A percentile compares a stretch with the other conserved stretches of the same genome.
phyloP scores from a whole-genome alignment of 2,888 invertebrate genomes.

The Endotricha flammealis region DNA sequence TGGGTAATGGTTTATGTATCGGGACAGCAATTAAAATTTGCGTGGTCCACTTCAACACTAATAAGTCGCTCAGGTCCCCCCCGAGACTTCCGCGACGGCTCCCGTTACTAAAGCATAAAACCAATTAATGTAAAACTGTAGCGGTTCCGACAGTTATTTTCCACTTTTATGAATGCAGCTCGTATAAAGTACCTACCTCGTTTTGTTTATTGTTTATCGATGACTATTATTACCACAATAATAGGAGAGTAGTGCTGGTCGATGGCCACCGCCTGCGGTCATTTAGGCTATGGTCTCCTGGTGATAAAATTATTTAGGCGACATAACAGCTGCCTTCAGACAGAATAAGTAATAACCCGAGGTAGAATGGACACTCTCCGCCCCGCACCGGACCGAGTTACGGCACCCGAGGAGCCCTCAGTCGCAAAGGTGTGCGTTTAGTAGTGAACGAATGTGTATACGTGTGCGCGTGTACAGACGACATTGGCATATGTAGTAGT shows the following conservation, averaged over 20 bases:
- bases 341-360: too few species aligned
- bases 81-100: conserved; percentile 35
- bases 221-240: too few species aligned
- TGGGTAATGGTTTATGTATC: conserved; percentile 19
- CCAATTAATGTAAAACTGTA: conserved; percentile 53
- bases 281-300: not conserved
- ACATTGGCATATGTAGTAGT: too few species aligned
- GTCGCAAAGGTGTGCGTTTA: too few species aligned
- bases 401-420: too few species aligned
- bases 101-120: conserved; percentile 44
- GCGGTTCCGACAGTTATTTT: conserved; percentile 34
- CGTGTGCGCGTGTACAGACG: too few species aligned
- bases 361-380: too few species aligned
- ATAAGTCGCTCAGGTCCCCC: conserved; percentile 42
- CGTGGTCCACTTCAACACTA: conserved; percentile 52
- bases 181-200: conserved; percentile 30
- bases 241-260: conserved; percentile 3
- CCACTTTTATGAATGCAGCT: conserved; percentile 29
- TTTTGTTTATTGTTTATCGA: conserved; percentile 38
- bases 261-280: not conserved
- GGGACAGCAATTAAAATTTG: conserved; percentile 55
- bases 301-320: too few species aligned
- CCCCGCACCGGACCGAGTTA: too few species aligned
- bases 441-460: too few species aligned
- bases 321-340: too few species aligned